phyloP scores from a whole-genome alignment of 2,113 vertebrate genomes.

The Electrona antarctica region DNA sequence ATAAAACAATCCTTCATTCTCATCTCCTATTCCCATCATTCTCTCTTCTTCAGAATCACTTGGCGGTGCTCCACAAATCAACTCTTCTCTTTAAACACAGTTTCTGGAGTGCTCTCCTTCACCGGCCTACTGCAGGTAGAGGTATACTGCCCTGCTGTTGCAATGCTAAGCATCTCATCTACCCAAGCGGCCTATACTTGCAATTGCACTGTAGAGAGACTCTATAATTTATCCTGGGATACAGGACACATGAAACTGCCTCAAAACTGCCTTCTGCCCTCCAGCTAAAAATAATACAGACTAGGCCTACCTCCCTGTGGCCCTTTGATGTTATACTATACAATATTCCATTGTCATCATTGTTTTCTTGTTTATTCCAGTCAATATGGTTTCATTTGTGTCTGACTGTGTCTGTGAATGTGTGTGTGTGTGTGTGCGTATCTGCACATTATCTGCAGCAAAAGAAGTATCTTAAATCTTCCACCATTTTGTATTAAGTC shows the following conservation, averaged over 20 bases:
- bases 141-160: too few species aligned
- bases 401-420: constrained; percentile 3
- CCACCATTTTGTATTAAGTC: too few species aligned
- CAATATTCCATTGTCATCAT: constrained; percentile 9
- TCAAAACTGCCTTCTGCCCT: too few species aligned
- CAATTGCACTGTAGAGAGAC: not conserved
- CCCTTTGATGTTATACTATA: constrained; percentile 13
- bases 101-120: not conserved
- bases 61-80: constrained; percentile 41
- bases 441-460: not conserved
- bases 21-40: not conserved
- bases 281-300: not conserved
- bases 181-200: too few species aligned
- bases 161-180: too few species aligned
- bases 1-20: constrained; percentile 54
- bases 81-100: not conserved
- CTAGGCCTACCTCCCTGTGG: not conserved
- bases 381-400: constrained; percentile 55
- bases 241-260: not conserved
- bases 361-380: constrained; percentile 56
- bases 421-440: constrained; percentile 7
- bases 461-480: constrained; percentile 26
- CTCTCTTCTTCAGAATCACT: constrained; percentile 25
- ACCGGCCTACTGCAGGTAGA: not conserved
- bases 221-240: not conserved